Percentiles rank a stretch among this genome's conserved stretches.
Conservation (phyloP, 2,797 vertebrate species). For the Hemibagrus guttatus region DNA sequence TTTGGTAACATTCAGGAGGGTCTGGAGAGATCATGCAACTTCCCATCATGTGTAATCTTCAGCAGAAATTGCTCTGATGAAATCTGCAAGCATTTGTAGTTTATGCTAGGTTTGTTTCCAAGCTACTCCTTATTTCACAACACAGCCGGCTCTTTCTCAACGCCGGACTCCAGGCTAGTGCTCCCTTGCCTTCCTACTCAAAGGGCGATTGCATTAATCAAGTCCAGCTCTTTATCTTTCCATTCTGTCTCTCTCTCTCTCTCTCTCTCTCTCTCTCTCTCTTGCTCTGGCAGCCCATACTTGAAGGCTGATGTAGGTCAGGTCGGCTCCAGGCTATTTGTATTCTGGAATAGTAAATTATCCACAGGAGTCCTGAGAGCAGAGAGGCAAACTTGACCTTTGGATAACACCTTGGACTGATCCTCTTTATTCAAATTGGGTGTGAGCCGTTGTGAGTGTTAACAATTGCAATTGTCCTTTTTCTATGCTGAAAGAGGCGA, state of each 20-base stretch:
- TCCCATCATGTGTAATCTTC: constrained; percentile 26
- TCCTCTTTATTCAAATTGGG: constrained; percentile 52
- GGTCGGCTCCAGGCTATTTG: constrained; percentile 53
- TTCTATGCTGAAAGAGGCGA: constrained; percentile 27
- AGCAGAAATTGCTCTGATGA: constrained; percentile 34
- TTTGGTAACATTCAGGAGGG: constrained; percentile 40
- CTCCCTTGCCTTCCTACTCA: constrained; percentile 40
- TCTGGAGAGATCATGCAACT: constrained; percentile 27
- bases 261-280: constrained; percentile 10
- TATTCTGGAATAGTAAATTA: constrained; percentile 57
- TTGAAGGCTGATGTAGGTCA: constrained; percentile 56
- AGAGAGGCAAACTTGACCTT: constrained; percentile 55
- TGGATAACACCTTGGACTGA: constrained; percentile 55
- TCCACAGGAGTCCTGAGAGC: constrained; percentile 50
- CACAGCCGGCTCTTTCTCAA: constrained; percentile 33
- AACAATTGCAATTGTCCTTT: constrained; percentile 44
- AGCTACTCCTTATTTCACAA: constrained; percentile 43
- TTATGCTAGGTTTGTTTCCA: constrained; percentile 17
- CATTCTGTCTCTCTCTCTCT: constrained; percentile 23
- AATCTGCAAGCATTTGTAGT: constrained; percentile 30
- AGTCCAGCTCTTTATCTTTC: constrained; percentile 51
- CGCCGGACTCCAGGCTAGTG: constrained; percentile 22
- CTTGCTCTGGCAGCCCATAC: constrained; percentile 44
- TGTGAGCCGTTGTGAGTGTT: constrained; percentile 39
- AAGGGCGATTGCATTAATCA: constrained; percentile 51